Evolutionary conservation across 2,888 invertebrate species (phyloP), one percentile per base, ranked within the genome.

Genomic region (Tiphia femorata): DNA sequence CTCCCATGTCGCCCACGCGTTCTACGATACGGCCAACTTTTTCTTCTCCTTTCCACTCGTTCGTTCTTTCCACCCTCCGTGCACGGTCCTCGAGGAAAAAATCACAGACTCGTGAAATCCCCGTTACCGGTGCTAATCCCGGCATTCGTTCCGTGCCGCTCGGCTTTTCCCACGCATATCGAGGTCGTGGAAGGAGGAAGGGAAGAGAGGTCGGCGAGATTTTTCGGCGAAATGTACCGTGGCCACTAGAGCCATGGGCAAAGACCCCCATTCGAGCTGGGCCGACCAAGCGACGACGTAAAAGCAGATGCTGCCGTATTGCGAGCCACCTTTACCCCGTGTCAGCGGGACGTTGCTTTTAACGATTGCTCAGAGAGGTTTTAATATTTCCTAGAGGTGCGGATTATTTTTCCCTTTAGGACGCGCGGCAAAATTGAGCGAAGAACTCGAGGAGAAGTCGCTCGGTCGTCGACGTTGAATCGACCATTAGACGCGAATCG

Each of bases 61-160:
- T 30, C 17, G 2, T 27, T n/a, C 20, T 30, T 14, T 6, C 14
- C 37, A 5, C 17, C 19, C 14, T 19, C 12, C 2, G 16, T 35
- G 10, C 30, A n/a, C 16, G 6, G 14, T 16, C 17, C 27, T 27
- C 19, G 47, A 33, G 43, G 30, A 58, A 63, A 66, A 66, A 67
- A 70, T 67, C 64, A 56, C 61, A 47, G 56, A 47, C 62, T 49
- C 29, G 30, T 19, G 64, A 62, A 70, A 71, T 66, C 64, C 59
- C 61, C 64, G 67, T 69, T 67, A 69, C 68, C 67, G 52, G 59
- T 59, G 69, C 70, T 77, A 76, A 78, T 74, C 76, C 70, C 55
- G 64, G 69, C 74, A 77, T 78, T 76, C 73, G 68, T 76, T n/a
- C n/a, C 70, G 48, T 49, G 53, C 20, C 43, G 12, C 29, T n/a